Percentiles rank a stretch among this genome's conserved stretches.
phyloP scores from a whole-genome alignment of 2,888 invertebrate genomes.

The Phytoseiulus persimilis region DNA sequence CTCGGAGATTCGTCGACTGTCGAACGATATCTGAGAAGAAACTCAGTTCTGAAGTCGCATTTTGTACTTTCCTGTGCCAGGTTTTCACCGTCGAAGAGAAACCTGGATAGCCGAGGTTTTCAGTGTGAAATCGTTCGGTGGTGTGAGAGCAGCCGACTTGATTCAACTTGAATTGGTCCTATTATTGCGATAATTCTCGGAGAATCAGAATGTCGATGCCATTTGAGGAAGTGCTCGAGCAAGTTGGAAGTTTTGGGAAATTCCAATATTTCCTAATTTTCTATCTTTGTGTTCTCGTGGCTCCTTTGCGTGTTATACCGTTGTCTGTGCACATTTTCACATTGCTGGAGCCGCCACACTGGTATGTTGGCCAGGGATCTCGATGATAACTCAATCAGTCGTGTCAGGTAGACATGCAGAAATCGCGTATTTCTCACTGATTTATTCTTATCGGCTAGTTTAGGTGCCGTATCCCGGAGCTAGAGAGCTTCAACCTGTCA shows the following conservation, averaged over 20 bases:
- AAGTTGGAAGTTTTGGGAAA: constrained; percentile 24
- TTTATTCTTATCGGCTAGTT: not conserved
- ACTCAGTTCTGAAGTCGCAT: not conserved
- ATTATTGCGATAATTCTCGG: not conserved
- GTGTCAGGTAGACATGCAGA: not conserved
- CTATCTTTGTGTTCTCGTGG: constrained; percentile 31
- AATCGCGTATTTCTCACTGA: not conserved
- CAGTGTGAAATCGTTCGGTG: too few relatives aligned
- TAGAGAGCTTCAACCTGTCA: not conserved
- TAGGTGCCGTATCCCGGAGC: constrained; percentile 17
- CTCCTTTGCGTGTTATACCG: constrained; percentile 24
- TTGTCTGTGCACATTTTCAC: constrained; percentile 30
- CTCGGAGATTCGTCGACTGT: not conserved
- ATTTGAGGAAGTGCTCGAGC: constrained; percentile 27
- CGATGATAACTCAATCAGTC: not conserved
- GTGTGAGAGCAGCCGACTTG: too few relatives aligned
- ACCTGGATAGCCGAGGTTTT: too few relatives aligned
- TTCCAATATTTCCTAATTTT: constrained; percentile 36
- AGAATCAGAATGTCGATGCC: not conserved
- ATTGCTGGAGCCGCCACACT: constrained; percentile 14
- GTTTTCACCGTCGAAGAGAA: too few relatives aligned
- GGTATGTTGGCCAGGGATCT: not conserved
- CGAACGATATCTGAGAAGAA: not conserved
- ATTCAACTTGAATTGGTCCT: too few relatives aligned
- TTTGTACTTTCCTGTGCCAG: not conserved